Evolutionary conservation across 1,140 invertebrate genomes (phyloP).

Genomic region (Zaprionus nigranus): DNA sequence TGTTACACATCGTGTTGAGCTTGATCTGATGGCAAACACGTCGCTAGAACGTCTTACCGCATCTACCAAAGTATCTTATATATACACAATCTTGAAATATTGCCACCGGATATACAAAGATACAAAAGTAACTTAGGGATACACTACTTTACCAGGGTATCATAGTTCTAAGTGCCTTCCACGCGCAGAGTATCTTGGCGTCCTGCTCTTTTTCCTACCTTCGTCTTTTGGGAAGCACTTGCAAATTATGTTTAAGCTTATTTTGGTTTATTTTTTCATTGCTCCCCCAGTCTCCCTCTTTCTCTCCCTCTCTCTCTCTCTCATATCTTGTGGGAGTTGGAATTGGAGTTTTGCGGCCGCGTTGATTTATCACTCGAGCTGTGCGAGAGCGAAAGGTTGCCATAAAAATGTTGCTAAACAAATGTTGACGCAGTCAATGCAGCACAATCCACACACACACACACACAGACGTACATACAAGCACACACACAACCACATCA

Average conservation of each 20-base stretch:
- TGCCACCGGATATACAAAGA: no score
- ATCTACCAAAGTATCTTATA: no score
- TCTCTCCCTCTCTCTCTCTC: neutral
- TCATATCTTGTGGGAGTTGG: conserved; percentile 26
- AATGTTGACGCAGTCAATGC: conserved; percentile 58
- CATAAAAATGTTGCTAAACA: conserved; percentile 64
- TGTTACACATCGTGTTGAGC: no score
- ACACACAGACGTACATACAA: neutral
- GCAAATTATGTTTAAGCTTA: conserved; percentile 43
- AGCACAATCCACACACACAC: neutral
- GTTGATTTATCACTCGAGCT: conserved; percentile 70
- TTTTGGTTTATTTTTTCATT: conserved; percentile 8
- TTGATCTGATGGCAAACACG: no score
- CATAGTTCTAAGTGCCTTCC: no score
- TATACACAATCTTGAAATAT: no score
- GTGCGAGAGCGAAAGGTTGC: conserved; percentile 68
- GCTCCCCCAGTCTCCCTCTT: neutral
- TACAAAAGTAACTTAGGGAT: no score
- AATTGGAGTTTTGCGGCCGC: conserved; percentile 31
- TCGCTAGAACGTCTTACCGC: no score
- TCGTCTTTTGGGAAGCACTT: conserved; percentile 32
- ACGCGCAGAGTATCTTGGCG: neutral
- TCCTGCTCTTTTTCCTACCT: neutral
- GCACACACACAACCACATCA: neutral
- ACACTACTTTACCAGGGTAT: no score